A percentile compares a stretch with the other conserved stretches of the same genome.
phyloP scores from a whole-genome alignment of 2,797 vertebrate genomes.

The Acropternis orthonyx region DNA sequence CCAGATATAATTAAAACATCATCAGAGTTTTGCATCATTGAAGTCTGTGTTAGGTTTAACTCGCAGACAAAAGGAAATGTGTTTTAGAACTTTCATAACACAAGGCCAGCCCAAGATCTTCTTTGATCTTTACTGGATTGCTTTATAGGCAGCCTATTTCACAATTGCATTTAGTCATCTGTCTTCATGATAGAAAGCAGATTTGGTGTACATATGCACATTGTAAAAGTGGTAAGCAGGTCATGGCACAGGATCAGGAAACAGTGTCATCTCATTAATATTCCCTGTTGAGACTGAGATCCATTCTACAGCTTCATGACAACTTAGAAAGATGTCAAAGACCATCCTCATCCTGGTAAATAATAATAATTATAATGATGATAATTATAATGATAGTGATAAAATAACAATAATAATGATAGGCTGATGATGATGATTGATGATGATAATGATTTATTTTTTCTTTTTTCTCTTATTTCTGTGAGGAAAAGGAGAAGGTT shows the following conservation, averaged over 20 bases:
- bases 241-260: not conserved
- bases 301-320: not conserved
- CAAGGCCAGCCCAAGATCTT: not conserved
- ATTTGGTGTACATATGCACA: not conserved
- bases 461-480: not conserved
- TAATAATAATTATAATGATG: too few relatives aligned
- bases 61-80: constrained; percentile 49
- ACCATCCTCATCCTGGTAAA: not conserved
- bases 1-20: constrained; percentile 37
- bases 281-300: not conserved
- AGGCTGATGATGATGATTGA: too few relatives aligned
- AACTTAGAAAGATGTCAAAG: not conserved
- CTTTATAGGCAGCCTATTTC: constrained; percentile 44
- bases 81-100: constrained; percentile 52
- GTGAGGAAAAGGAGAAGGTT: not conserved
- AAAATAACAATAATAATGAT: not conserved
- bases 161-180: constrained; percentile 52
- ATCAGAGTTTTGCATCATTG: constrained; percentile 34
- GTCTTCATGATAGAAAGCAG: constrained; percentile 36
- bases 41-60: constrained; percentile 1
- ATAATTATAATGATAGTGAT: too few relatives aligned
- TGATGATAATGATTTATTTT: not conserved
- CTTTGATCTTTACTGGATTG: constrained; percentile 37
- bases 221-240: not conserved
- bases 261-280: not conserved